Evolutionary conservation across 1,140 invertebrate genomes (phyloP).

Genomic region (Catajapyx aquilonaris): DNA sequence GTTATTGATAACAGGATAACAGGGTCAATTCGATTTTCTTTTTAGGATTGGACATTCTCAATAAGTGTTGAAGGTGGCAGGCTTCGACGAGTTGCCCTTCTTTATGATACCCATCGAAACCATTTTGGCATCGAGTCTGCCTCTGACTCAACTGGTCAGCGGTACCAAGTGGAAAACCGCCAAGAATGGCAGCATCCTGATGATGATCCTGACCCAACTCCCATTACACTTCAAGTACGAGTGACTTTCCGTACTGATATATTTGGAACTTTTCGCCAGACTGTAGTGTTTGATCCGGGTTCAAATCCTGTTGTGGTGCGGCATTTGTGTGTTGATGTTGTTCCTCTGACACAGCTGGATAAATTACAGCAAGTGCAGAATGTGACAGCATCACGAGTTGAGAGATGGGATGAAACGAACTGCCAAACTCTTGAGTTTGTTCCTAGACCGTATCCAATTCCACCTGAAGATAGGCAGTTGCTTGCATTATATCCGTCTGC

Average conservation of each 20-base stretch:
- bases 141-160: constrained; percentile 7
- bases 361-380: constrained; percentile 33
- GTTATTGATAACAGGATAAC: too few relatives aligned
- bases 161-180: constrained; percentile 11
- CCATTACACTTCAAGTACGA: constrained; percentile 39
- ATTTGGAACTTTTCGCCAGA: constrained; percentile 62
- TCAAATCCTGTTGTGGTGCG: constrained; percentile 42
- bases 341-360: constrained; percentile 40
- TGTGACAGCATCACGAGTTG: constrained; percentile 21
- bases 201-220: constrained; percentile 17
- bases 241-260: constrained; percentile 47
- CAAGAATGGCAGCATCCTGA: constrained; percentile 22
- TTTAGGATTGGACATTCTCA: too few relatives aligned
- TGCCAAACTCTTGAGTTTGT: not conserved
- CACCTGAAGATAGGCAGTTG: constrained; percentile 4
- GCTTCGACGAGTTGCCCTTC: constrained; percentile 36
- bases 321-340: constrained; percentile 54
- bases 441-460: not conserved
- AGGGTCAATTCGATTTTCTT: too few relatives aligned
- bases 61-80: too few relatives aligned
- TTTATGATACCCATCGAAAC: constrained; percentile 45
- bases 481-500: constrained; percentile 4
- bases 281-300: constrained; percentile 57
- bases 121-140: constrained; percentile 49
- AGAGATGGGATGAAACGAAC: constrained; percentile 10